These are phyloP conservation scores for Synergus itoensis DNA, from an alignment of 2,888 invertebrate species.

Conservation along the genomic window DNA sequence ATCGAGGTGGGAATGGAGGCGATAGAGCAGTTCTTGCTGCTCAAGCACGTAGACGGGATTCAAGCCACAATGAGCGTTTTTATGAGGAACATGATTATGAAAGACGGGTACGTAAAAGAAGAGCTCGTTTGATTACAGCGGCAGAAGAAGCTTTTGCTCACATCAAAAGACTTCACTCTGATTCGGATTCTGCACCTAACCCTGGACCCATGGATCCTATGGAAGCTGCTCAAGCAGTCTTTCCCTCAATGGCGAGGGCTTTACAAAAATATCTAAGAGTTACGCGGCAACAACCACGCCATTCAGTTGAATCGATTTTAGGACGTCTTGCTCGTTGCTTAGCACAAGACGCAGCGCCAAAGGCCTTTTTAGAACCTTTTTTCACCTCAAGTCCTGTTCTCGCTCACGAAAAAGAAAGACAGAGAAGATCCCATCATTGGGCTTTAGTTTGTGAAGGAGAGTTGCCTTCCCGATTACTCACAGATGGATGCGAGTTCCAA, in stretches of 20 bases:
- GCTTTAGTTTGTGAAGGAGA: conserved; percentile 94
- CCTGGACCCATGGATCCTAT: conserved; percentile 90
- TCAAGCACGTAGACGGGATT: conserved; percentile 91
- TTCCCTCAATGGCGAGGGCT: conserved; percentile 97
- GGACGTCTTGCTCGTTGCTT: conserved; percentile 94
- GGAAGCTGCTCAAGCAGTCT: conserved; percentile 98
- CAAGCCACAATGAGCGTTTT: conserved; percentile 97
- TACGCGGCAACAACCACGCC: conserved; percentile 96
- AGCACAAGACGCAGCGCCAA: conserved; percentile 95
- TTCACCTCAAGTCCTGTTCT: conserved; percentile 91
- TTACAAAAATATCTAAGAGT: conserved; percentile 97
- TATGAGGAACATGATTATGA: conserved; percentile 99
- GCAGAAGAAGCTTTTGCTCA: conserved; percentile 99
- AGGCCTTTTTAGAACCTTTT: conserved; percentile 97
- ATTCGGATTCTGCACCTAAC: conserved; percentile 85
- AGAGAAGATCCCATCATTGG: conserved; percentile 94
- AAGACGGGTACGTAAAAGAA: conserved; percentile 92
- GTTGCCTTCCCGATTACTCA: conserved; percentile 91
- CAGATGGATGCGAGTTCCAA: conserved; percentile 92
- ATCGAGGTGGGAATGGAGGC: conserved; percentile 79
- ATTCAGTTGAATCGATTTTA: conserved; percentile 95
- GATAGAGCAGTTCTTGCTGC: conserved; percentile 79
- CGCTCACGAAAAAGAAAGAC: conserved; percentile 89
- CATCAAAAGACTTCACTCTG: conserved; percentile 89
- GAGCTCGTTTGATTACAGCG: conserved; percentile 93